phyloP scores from a whole-genome alignment of 2,888 invertebrate genomes.

The Theretra japonica region DNA sequence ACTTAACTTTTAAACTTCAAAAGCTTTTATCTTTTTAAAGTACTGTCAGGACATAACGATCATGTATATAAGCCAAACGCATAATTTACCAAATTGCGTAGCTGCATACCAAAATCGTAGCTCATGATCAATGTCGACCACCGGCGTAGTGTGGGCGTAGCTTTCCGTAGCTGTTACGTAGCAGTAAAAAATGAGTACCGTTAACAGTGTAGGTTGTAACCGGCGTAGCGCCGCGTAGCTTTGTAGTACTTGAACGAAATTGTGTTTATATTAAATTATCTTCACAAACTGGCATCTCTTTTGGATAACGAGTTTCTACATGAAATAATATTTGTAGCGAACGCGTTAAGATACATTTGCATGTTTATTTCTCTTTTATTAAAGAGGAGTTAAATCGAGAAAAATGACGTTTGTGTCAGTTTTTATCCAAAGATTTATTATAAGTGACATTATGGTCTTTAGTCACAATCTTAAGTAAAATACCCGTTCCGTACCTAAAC shows the following conservation, averaged over 20 bases:
- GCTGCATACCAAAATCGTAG: background rate
- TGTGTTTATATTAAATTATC: conserved; percentile 27
- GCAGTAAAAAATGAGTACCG: background rate
- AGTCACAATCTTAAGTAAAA: too few species aligned
- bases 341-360: background rate
- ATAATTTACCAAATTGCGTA: background rate
- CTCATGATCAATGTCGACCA: background rate
- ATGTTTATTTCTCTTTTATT: background rate
- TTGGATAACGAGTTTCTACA: background rate
- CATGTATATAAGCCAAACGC: background rate
- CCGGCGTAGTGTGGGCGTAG: conserved; percentile 1
- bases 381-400: background rate
- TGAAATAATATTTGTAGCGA: background rate
- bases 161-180: conserved; percentile 1
- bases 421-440: too few species aligned
- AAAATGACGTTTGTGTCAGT: background rate
- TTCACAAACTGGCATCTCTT: conserved; percentile 8
- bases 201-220: background rate
- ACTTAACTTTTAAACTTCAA: too few species aligned
- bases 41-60: too few species aligned
- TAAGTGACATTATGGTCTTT: too few species aligned
- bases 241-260: conserved; percentile 21
- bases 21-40: too few species aligned
- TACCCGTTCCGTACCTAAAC: too few species aligned
- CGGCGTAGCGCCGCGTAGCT: conserved; percentile 7